Evolutionary conservation across 2,888 invertebrate species (phyloP).

Genomic region (Cosmorhoe ocellata): DNA sequence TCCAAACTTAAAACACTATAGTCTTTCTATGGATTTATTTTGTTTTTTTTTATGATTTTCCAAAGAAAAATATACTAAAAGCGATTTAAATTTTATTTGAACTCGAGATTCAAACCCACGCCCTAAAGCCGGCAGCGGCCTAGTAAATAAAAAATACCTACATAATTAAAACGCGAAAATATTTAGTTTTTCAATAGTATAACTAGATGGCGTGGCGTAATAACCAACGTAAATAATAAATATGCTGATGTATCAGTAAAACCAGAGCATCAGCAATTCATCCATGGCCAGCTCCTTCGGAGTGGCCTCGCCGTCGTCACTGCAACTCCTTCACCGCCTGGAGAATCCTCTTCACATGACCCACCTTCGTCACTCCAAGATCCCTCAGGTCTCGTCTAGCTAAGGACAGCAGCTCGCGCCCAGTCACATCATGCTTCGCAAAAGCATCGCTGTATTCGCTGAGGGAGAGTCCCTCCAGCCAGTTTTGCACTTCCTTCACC

Average conservation of each 20-base stretch:
- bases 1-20: too few species aligned
- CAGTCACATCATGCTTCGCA: conserved; percentile 94
- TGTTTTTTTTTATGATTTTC: too few species aligned
- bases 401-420: conserved; percentile 92
- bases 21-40: too few species aligned
- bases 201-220: too few species aligned
- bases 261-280: conserved; percentile 35
- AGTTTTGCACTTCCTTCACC: conserved; percentile 93
- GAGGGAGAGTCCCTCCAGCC: conserved; percentile 94
- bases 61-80: too few species aligned
- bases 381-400: conserved; percentile 94
- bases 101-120: too few species aligned
- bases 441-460: conserved; percentile 96
- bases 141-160: too few species aligned
- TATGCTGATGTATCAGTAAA: conserved; percentile 5
- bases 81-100: too few species aligned
- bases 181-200: too few species aligned
- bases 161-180: too few species aligned
- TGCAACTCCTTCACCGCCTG: conserved; percentile 93
- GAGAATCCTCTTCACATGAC: conserved; percentile 96
- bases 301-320: conserved; percentile 78
- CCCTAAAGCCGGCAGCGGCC: too few species aligned
- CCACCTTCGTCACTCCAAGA: conserved; percentile 96
- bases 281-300: conserved; percentile 71
- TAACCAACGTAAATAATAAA: too few species aligned